phyloP scores from a whole-genome alignment of 2,797 vertebrate species.

The Sciaenops ocellatus region DNA sequence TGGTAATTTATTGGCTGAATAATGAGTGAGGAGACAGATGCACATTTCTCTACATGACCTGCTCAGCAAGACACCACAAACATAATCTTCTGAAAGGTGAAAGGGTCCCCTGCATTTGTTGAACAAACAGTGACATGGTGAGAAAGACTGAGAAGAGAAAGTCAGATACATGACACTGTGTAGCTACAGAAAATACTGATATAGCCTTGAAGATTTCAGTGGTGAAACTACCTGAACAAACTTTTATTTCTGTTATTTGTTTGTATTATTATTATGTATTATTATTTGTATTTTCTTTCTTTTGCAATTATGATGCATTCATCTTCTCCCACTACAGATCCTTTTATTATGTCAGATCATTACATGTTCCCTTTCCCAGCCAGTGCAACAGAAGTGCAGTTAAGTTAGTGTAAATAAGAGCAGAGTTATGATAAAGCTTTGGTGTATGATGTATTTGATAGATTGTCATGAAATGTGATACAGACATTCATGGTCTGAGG shows the following conservation, averaged over 20 bases:
- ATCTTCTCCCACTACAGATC: background rate
- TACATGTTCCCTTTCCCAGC: background rate
- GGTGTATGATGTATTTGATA: background rate
- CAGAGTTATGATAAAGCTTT: background rate
- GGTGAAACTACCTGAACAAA: background rate
- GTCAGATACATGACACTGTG: background rate
- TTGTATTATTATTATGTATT: no score
- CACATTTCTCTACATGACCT: conserved; percentile 46
- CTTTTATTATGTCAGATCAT: no score
- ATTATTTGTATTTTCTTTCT: background rate
- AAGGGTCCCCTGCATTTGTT: conserved; percentile 64
- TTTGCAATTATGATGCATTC: background rate
- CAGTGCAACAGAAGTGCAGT: background rate
- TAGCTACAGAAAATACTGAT: background rate
- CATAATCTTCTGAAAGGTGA: conserved; percentile 57
- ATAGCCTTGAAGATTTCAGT: background rate
- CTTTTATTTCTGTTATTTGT: background rate
- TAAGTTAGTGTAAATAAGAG: background rate
- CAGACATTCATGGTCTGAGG: background rate
- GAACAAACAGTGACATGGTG: conserved; percentile 42
- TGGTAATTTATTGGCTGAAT: conserved; percentile 68
- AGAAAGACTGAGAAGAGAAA: conserved; percentile 17
- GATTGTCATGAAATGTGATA: background rate
- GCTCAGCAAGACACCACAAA: conserved; percentile 57
- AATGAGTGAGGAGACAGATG: conserved; percentile 68